phyloP scores from a whole-genome alignment of 2,888 invertebrate genomes.

The Synergus gifuensis region DNA sequence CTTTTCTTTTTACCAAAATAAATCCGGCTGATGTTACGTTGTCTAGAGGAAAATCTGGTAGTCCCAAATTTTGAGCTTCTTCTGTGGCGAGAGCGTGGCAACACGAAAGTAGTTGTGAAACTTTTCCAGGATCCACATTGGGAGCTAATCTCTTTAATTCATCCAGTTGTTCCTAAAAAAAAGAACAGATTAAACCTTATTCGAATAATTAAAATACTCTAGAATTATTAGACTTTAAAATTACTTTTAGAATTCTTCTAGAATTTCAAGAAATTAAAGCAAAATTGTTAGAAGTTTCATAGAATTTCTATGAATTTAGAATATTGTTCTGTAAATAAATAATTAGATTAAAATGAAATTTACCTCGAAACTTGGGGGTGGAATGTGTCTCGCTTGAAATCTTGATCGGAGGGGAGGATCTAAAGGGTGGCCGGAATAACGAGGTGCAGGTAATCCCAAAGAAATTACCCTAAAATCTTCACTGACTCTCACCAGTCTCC shows the following conservation, averaged over 20 bases:
- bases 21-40: slow-evolving; percentile 84
- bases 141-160: slow-evolving; percentile 79
- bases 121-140: slow-evolving; percentile 78
- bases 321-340: background rate
- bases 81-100: slow-evolving; percentile 88
- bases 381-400: slow-evolving; percentile 94
- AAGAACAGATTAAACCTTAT: background rate
- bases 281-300: background rate
- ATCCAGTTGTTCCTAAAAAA: slow-evolving; percentile 81
- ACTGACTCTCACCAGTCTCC: slow-evolving; percentile 95
- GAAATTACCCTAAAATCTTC: slow-evolving; percentile 96
- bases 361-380: slow-evolving; percentile 84
- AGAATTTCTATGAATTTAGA: too few species aligned
- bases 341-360: slow-evolving; percentile 58
- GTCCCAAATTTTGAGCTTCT: slow-evolving; percentile 84
- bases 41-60: slow-evolving; percentile 95
- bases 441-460: slow-evolving; percentile 92
- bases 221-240: background rate
- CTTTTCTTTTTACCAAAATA: slow-evolving; percentile 80
- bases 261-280: background rate
- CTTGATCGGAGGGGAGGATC: slow-evolving; percentile 97
- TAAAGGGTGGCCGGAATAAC: slow-evolving; percentile 94
- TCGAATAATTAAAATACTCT: slow-evolving; percentile 6
- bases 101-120: slow-evolving; percentile 80
- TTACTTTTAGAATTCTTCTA: too few species aligned